Base-by-base conservation (phyloP, 1,140 invertebrate species). In the Neodiprion pinetum region DNA sequence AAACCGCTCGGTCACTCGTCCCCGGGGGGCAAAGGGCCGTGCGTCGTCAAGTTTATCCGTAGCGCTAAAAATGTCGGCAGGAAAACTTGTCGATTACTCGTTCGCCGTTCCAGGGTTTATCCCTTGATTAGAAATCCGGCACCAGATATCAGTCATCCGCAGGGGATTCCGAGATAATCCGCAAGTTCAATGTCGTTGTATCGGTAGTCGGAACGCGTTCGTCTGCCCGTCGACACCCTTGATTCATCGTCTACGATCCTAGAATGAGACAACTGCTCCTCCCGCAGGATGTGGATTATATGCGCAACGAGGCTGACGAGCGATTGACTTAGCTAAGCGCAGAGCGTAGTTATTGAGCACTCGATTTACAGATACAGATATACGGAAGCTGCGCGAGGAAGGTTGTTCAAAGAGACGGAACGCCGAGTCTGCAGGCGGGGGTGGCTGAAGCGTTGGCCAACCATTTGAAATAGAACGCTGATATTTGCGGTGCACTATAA, bases 81-180 rank as follows among this genome's bases (percentile, higher is more conserved):
- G 53, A 61, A 61, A 40, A 61, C n/a, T 61, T 61, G 53, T 61
- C n/a, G 53, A 61, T 61, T 61, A 61, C 53, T 61, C 9, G 53
- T 61, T 61, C 5, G 8, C 53, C 28, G 28, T 40, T 40, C 2
- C 28, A 40, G 28, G 28, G 28, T 40, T 40, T 14, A 14, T 61
- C n/a, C 53, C 53, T 12, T 17, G n/a, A 61, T 17, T 17, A 61
- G 53, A 61, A 61, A 61, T 61, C 53, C 11, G 53, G 53, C n/a
- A 12, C 53, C n/a, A 14, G n/a, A 61, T 12, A 61, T 61, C 4
- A 61, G 11, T 61, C 11, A 61, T 4, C n/a, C 9, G 53, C n/a
- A 61, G 53, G 9, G 53, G n/a, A 17, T 17, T 17, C n/a, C 53
- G 28, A 40, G 28, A 61, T 14, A 61, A 61, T 61, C 28, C 28